These are phyloP conservation scores for Aleadryas rufinucha DNA, from an alignment of 2,113 vertebrate genomes.

Conservation along the genomic window DNA sequence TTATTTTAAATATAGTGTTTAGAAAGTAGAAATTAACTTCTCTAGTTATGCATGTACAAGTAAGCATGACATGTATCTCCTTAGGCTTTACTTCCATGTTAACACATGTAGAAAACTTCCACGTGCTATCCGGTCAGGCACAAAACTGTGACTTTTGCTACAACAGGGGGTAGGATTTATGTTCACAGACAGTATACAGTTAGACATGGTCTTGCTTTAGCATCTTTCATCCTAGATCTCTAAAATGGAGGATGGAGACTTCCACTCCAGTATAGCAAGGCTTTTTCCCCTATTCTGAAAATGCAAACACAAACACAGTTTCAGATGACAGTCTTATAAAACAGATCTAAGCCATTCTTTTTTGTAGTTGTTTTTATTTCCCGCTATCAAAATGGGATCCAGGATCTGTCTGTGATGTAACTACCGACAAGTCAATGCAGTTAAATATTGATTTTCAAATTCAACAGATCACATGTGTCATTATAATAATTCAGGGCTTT, in stretches of 20 bases:
- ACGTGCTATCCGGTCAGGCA: background rate
- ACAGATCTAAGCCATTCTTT: background rate
- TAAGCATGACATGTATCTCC: background rate
- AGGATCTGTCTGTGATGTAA: background rate
- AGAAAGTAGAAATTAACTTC: background rate
- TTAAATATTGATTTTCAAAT: background rate
- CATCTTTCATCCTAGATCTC: background rate
- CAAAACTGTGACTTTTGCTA: background rate
- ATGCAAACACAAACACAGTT: accelerated
- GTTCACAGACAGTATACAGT: background rate
- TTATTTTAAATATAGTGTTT: background rate
- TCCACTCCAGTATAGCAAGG: background rate
- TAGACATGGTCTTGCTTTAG: background rate
- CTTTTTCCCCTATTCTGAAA: background rate
- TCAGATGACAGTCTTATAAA: background rate
- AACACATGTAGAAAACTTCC: background rate
- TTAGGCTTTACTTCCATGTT: background rate
- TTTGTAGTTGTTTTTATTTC: background rate
- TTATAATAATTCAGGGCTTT: background rate
- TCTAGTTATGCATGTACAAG: background rate
- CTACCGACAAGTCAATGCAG: background rate
- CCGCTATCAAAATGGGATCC: background rate
- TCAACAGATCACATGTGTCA: background rate
- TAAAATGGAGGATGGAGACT: background rate
- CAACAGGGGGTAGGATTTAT: accelerated